Percentiles rank a stretch among this genome's conserved stretches.
Conservation (phyloP, 2,113 vertebrate genomes). For the Bujurquina vittata region DNA sequence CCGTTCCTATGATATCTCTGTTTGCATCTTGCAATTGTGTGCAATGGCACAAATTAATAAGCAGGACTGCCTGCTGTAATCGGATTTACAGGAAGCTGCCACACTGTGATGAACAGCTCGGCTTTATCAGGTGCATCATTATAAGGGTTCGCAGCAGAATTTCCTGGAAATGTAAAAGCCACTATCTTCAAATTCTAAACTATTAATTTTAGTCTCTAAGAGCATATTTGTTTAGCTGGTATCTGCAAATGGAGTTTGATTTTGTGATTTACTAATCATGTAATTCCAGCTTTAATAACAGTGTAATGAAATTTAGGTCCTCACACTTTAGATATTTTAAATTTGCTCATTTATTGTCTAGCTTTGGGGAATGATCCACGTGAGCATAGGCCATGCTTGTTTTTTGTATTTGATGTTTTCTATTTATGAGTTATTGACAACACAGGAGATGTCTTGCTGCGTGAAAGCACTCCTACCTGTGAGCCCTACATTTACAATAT, state of each 20-base stretch:
- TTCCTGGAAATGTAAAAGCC: background rate
- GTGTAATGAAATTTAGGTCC: background rate
- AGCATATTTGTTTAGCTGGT: background rate
- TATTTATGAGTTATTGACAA: slow-evolving; percentile 37
- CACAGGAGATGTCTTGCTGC: background rate
- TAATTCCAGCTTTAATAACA: background rate
- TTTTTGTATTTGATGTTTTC: slow-evolving; percentile 33
- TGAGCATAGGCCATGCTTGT: background rate
- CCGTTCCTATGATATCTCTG: background rate
- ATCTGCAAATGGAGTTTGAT: background rate
- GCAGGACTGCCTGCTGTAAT: background rate
- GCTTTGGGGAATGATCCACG: background rate
- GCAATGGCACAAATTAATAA: slow-evolving; percentile 1
- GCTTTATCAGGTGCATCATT: background rate
- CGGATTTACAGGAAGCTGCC: background rate
- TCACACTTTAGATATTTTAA: background rate
- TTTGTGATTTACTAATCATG: background rate
- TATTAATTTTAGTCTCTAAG: background rate
- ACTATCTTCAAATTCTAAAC: background rate
- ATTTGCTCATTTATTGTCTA: background rate
- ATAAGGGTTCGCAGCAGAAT: background rate
- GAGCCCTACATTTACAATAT: slow-evolving; percentile 49
- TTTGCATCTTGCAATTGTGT: background rate
- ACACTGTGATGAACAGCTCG: background rate
- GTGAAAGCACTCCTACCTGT: slow-evolving; percentile 28